A percentile compares a stretch with the other conserved stretches of the same genome.
These are phyloP conservation scores for Thoracochromis brauschi DNA, from an alignment of 2,113 vertebrate species.

Conservation along the genomic window DNA sequence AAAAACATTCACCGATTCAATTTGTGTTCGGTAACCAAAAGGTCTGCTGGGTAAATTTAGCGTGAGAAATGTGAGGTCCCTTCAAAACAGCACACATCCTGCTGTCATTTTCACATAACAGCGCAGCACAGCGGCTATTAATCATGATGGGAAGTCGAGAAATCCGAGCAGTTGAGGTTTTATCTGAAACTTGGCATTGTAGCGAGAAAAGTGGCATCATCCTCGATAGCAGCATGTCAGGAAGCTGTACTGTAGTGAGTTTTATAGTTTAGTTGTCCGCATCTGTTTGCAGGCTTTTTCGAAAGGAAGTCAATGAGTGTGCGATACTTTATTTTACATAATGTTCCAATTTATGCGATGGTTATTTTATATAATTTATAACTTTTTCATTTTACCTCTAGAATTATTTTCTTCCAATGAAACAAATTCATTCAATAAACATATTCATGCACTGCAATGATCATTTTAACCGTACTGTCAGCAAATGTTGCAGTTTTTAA, in stretches of 20 bases:
- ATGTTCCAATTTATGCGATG: neutral
- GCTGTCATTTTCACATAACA: slow-evolving; percentile 16
- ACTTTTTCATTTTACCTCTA: neutral
- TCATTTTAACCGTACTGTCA: neutral
- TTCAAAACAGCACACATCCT: slow-evolving; percentile 33
- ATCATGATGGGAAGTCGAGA: slow-evolving; percentile 20
- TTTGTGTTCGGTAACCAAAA: neutral
- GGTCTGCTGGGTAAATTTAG: neutral
- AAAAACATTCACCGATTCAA: neutral
- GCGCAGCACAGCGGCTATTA: neutral
- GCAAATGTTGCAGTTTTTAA: neutral
- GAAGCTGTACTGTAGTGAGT: neutral
- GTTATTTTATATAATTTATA: neutral
- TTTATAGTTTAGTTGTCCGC: neutral
- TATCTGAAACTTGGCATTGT: slow-evolving; percentile 4
- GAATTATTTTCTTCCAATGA: neutral
- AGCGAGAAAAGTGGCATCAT: neutral
- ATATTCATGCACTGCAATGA: neutral
- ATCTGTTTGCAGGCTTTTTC: neutral
- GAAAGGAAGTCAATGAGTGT: neutral
- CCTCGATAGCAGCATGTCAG: neutral
- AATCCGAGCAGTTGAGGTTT: slow-evolving; percentile 40
- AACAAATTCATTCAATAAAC: neutral
- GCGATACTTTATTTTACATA: neutral
- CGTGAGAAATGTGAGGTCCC: neutral